A percentile compares a stretch with the other conserved stretches of the same genome.
phyloP scores from a whole-genome alignment of 1,140 invertebrate genomes.

The Medauroidea extradentata region DNA sequence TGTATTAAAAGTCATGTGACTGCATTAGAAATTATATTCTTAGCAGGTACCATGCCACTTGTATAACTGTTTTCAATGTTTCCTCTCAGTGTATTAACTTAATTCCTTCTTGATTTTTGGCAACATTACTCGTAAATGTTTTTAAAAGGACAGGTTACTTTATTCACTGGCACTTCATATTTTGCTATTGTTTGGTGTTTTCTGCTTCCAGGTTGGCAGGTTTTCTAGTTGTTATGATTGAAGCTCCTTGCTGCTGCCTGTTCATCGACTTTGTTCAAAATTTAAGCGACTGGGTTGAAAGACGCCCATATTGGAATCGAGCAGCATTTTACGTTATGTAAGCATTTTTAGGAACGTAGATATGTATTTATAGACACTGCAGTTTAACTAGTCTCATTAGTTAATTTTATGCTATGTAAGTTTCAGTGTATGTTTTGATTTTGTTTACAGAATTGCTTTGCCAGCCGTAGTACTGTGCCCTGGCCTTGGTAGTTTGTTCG shows the following conservation, averaged over 20 bases:
- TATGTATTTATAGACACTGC: too few species aligned
- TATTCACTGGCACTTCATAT: neutral
- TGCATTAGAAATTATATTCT: too few species aligned
- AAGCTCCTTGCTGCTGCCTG: slow-evolving; percentile 92
- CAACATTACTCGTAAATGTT: neutral
- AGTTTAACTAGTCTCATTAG: too few species aligned
- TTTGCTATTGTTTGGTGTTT: slow-evolving; percentile 1
- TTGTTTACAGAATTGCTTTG: slow-evolving; percentile 62
- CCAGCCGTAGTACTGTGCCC: slow-evolving; percentile 74
- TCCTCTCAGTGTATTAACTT: too few species aligned
- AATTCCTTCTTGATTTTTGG: too few species aligned
- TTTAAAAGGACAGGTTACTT: neutral
- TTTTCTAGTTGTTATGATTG: slow-evolving; percentile 78
- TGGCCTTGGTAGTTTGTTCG: slow-evolving; percentile 73
- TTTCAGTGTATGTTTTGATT: slow-evolving; percentile 19
- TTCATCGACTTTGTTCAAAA: slow-evolving; percentile 90
- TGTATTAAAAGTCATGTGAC: too few species aligned
- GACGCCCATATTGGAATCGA: slow-evolving; percentile 84
- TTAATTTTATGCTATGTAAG: neutral
- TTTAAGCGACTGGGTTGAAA: slow-evolving; percentile 74
- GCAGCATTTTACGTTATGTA: slow-evolving; percentile 81
- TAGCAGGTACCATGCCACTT: too few species aligned
- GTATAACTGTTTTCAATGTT: too few species aligned
- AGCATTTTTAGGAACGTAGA: too few species aligned
- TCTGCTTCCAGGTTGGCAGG: slow-evolving; percentile 60